phyloP scores from a whole-genome alignment of 2,888 invertebrate species.

The Eubasilissa splendida region DNA sequence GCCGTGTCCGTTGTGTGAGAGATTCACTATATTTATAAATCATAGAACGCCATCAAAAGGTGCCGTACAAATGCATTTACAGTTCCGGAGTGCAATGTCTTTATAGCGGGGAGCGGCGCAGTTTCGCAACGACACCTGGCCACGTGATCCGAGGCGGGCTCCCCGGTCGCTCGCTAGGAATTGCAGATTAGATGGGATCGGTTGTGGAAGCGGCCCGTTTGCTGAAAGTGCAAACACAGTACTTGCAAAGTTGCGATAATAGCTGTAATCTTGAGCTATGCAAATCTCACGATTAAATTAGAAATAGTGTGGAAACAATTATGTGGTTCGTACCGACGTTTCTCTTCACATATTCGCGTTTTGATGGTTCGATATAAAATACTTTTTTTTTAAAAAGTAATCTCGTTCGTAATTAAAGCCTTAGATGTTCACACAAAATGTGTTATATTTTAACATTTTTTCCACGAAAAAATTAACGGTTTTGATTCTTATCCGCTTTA shows the following conservation, averaged over 20 bases:
- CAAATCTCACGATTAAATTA: too few relatives aligned
- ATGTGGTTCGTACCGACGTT: too few relatives aligned
- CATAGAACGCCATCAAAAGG: background rate
- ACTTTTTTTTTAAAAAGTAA: too few relatives aligned
- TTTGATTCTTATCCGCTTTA: too few relatives aligned
- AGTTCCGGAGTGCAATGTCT: constrained; percentile 2
- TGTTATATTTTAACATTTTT: too few relatives aligned
- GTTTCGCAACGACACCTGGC: constrained; percentile 16
- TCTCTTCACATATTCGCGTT: too few relatives aligned
- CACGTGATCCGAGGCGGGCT: constrained; percentile 17
- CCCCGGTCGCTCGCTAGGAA: constrained; percentile 22
- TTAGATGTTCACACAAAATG: too few relatives aligned
- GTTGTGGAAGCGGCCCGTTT: constrained; percentile 16
- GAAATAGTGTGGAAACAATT: too few relatives aligned
- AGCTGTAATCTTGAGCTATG: background rate
- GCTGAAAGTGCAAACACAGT: background rate
- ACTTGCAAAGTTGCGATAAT: constrained; percentile 2
- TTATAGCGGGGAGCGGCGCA: background rate
- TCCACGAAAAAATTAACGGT: too few relatives aligned
- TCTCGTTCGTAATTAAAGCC: too few relatives aligned
- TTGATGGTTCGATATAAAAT: too few relatives aligned
- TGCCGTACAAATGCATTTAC: background rate
- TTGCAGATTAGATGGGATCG: constrained; percentile 33
- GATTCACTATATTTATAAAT: background rate
- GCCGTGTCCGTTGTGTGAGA: too few relatives aligned